Percentiles rank a stretch among this genome's conserved stretches.
Evolutionary conservation across 2,888 invertebrate genomes (phyloP).

Genomic region (Trissoscelio sp.): DNA sequence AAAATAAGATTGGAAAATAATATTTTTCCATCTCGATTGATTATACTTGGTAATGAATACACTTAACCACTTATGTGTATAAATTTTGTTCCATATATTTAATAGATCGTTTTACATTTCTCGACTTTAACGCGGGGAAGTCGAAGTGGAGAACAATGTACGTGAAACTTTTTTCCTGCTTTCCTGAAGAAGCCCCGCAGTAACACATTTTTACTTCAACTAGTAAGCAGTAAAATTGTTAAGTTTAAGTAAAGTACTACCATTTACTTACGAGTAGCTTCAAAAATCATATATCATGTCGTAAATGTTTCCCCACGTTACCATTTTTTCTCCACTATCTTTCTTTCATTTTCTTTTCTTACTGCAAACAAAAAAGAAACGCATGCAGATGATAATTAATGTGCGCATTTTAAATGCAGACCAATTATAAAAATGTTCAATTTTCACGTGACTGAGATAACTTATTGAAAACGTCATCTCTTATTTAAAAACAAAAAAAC

Average conservation of each 20-base stretch:
- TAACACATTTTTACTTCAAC: conserved; percentile 65
- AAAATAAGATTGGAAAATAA: conserved; percentile 49
- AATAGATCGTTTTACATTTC: conserved; percentile 54
- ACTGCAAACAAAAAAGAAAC: conserved; percentile 3
- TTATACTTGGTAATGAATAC: conserved; percentile 27
- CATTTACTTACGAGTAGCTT: conserved; percentile 44
- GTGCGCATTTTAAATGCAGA: neutral
- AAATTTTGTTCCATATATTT: conserved; percentile 48
- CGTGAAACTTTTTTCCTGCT: conserved; percentile 38
- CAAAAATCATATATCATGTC: conserved; percentile 53
- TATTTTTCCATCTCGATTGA: conserved; percentile 23
- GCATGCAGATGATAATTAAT: conserved; percentile 10
- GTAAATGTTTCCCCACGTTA: conserved; percentile 25
- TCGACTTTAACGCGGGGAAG: conserved; percentile 29
- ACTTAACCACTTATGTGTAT: conserved; percentile 39
- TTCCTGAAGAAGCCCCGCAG: conserved; percentile 42
- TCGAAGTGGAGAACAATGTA: conserved; percentile 65
- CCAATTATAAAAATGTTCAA: conserved; percentile 2
- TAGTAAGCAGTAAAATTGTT: conserved; percentile 59
- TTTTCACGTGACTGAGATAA: neutral
- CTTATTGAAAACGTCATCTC: neutral
- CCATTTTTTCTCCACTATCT: neutral
- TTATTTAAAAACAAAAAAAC: too few relatives aligned
- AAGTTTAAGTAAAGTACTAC: conserved; percentile 63
- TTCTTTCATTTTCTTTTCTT: conserved; percentile 9